Conservation (phyloP, 2,113 vertebrate species). For the Candoia aspera region DNA sequence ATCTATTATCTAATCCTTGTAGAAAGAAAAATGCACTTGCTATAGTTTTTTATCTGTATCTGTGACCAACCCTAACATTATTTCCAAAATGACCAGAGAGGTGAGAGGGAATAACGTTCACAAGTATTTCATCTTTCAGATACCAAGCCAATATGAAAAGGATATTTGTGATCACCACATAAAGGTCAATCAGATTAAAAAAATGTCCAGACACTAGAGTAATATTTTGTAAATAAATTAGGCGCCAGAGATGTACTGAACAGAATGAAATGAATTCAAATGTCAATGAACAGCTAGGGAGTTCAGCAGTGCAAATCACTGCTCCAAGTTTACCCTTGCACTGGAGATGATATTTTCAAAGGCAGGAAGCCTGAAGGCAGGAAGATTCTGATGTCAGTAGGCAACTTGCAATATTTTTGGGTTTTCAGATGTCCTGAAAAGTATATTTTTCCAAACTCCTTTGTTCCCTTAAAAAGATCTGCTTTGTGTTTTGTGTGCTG, state of each 20-base stretch:
- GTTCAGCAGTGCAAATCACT: slow-evolving; percentile 1
- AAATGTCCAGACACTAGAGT: slow-evolving; percentile 45
- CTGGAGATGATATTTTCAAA: slow-evolving; percentile 28
- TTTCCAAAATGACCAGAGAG: background rate
- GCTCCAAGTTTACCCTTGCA: background rate
- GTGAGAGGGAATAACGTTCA: background rate
- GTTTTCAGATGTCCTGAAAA: slow-evolving; percentile 14
- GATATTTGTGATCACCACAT: slow-evolving; percentile 30
- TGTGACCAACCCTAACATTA: slow-evolving; percentile 9
- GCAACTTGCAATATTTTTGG: background rate
- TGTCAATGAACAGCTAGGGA: slow-evolving; percentile 46
- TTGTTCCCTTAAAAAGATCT: background rate
- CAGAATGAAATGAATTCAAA: slow-evolving; percentile 52
- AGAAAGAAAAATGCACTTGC: background rate
- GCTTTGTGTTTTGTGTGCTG: background rate
- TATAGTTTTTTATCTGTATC: background rate
- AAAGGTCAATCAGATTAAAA: slow-evolving; percentile 52
- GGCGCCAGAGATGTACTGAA: slow-evolving; percentile 36
- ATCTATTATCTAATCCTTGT: background rate
- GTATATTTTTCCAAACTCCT: background rate
- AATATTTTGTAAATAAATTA: slow-evolving; percentile 49
- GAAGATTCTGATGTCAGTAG: background rate
- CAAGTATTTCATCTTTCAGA: slow-evolving; percentile 31
- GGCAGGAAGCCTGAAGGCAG: slow-evolving; percentile 8
- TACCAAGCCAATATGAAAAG: slow-evolving; percentile 33